Evolutionary conservation across 92 coral and sea anemone genomes (phyloP).

Genomic region (Palythoa heliodiscus): DNA sequence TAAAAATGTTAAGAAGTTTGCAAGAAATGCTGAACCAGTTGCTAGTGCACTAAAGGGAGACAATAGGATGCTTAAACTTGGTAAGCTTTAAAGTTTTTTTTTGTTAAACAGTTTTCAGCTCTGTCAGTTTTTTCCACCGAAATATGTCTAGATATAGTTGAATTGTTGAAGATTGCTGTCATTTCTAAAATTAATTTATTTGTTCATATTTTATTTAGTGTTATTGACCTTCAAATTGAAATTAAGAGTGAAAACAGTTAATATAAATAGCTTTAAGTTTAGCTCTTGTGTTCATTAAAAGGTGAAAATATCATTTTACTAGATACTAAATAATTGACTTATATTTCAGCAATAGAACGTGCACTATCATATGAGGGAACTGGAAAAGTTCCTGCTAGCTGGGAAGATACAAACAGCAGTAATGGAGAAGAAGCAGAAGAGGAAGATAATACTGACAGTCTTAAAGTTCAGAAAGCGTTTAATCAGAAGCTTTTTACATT

Average conservation of each 20-base stretch:
- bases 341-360: constrained; percentile 74
- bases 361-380: constrained; percentile 85
- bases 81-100: constrained; percentile 38
- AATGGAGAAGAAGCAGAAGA: constrained; percentile 72
- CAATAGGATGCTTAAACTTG: constrained; percentile 76
- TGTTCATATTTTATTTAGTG: too few species aligned
- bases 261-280: too few species aligned
- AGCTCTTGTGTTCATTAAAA: background rate
- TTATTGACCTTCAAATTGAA: too few species aligned
- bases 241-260: too few species aligned
- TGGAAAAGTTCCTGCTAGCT: constrained; percentile 84
- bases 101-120: background rate
- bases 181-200: too few species aligned
- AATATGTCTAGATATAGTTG: too few species aligned
- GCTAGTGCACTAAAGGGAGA: constrained; percentile 74
- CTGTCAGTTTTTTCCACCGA: background rate
- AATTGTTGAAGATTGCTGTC: too few species aligned
- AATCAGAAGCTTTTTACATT: constrained; percentile 66
- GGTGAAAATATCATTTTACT: background rate
- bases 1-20: constrained; percentile 82
- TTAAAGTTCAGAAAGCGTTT: constrained; percentile 70
- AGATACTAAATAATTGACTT: background rate
- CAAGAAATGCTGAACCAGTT: constrained; percentile 72
- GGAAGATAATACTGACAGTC: constrained; percentile 56
- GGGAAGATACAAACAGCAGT: constrained; percentile 72